Conservation (phyloP, 1,140 invertebrate genomes). For the Drosophila willistoni region DNA sequence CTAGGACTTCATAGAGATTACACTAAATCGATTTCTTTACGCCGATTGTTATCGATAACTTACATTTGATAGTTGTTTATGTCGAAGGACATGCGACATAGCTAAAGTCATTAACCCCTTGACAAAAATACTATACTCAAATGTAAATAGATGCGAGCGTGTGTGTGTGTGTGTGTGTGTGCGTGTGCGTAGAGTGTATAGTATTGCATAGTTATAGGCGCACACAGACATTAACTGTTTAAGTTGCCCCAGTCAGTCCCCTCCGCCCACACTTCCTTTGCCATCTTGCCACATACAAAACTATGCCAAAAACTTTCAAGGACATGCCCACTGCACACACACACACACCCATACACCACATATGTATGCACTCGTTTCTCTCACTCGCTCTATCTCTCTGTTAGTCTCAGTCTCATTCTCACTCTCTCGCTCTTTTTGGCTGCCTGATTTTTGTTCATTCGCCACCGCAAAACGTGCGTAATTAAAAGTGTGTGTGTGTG, state of each 20-base stretch:
- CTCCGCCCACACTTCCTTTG: conserved; percentile 11
- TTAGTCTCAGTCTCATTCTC: conserved; percentile 14
- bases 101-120: conserved; percentile 62
- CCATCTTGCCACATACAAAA: conserved; percentile 47
- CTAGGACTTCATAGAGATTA: too few relatives aligned
- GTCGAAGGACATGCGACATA: too few relatives aligned
- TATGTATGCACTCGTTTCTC: conserved; percentile 14
- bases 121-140: conserved; percentile 5
- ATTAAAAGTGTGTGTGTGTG: conserved; percentile 63
- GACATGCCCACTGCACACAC: conserved; percentile 67
- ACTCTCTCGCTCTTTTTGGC: conserved; percentile 14
- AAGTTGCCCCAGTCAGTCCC: conserved; percentile 23
- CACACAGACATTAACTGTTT: conserved; percentile 54
- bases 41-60: too few relatives aligned
- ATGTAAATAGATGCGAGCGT: conserved; percentile 1
- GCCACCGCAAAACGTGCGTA: conserved; percentile 77
- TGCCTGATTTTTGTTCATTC: conserved; percentile 52
- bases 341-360: conserved; percentile 17
- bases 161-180: neutral
- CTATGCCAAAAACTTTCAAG: conserved; percentile 83
- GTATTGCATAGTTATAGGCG: conserved; percentile 44
- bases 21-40: too few relatives aligned
- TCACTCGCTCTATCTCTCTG: neutral
- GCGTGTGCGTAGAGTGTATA: neutral
- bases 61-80: too few relatives aligned